Percentiles rank a stretch among this genome's conserved stretches.
Evolutionary conservation across 1,140 invertebrate species (phyloP).

Genomic region (Papilio aristodemus): DNA sequence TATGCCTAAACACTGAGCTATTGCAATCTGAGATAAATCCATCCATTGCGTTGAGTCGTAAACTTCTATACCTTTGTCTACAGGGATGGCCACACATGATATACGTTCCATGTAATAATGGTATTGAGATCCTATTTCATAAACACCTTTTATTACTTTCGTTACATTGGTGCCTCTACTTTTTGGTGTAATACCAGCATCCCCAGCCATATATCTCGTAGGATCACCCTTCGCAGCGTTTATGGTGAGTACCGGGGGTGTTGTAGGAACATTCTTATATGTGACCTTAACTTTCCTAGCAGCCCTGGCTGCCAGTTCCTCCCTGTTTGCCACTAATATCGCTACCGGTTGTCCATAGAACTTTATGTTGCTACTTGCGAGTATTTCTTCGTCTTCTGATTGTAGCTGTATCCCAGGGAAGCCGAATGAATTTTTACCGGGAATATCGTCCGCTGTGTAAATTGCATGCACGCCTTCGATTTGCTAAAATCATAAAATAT

Average conservation of each 20-base stretch:
- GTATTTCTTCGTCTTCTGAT: conserved; percentile 79
- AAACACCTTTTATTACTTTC: conserved; percentile 63
- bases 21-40: conserved; percentile 82
- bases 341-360: conserved; percentile 89
- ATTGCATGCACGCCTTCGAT: conserved; percentile 85
- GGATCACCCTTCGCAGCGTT: conserved; percentile 61
- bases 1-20: conserved; percentile 81
- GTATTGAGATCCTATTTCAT: conserved; percentile 67
- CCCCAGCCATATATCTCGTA: conserved; percentile 50
- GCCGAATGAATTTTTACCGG: conserved; percentile 82
- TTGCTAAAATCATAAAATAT: conserved; percentile 65
- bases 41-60: conserved; percentile 85
- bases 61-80: conserved; percentile 83
- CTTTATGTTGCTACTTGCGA: conserved; percentile 78
- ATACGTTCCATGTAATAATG: conserved; percentile 82
- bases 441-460: conserved; percentile 85
- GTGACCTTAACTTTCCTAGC: conserved; percentile 85
- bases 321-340: conserved; percentile 84
- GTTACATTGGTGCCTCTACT: conserved; percentile 65
- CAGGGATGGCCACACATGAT: conserved; percentile 82
- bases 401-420: conserved; percentile 53
- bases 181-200: conserved; percentile 57
- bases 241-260: conserved; percentile 63
- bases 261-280: conserved; percentile 78
- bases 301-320: conserved; percentile 83